Base-by-base conservation (phyloP, 2,113 vertebrate species). In the Melanostigma gelatinosum region DNA sequence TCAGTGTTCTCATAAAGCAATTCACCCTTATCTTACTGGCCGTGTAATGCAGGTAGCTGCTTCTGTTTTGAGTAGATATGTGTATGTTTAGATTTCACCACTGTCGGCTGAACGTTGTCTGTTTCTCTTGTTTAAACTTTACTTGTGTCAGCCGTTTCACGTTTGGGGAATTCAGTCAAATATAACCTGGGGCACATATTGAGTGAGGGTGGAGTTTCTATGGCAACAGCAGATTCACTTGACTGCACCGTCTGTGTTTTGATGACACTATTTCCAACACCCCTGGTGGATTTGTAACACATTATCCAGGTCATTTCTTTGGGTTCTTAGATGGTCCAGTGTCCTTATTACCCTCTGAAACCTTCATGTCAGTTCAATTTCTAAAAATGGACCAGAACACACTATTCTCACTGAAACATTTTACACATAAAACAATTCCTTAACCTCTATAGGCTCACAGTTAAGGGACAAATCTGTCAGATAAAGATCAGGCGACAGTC, bases 41-140 rank as follows among this genome's bases (percentile, higher is more conserved):
- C 9, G 48, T 69, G 54, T 38, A 55, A 55, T 55, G 7, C 34
- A 54, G 8, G 22, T 16, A 16, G 29, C 10, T 71, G 15, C 36
- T 67, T 48, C 64, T 27, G 34, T 27, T 40, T 3, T 58, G 11
- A 29, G 7, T 36, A 20, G 10, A 62, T 20, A n/a, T n/a, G n/a
- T 44, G 24, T 54, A 7, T 64, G 36, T 72, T 29, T 67, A 62
- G 8, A 75, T 54, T 40, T 46, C 20, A 50, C 36, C 50, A 22
- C 24, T 50, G 46, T 44, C 68, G 57, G 27, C 66, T 8, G 42
- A 55, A 62, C 32, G 6, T n/a, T 44, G 16, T 18, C 11, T 20
- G 8, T 74, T 72, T 76, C 34, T 62, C 66, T 72, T 82, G 80
- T 87, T 78, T 78, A 82, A 78, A 75, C 58, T 72, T 34, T 34